Conservation (phyloP, 1,140 invertebrate genomes). For the Lamellibrachia luymesi region DNA sequence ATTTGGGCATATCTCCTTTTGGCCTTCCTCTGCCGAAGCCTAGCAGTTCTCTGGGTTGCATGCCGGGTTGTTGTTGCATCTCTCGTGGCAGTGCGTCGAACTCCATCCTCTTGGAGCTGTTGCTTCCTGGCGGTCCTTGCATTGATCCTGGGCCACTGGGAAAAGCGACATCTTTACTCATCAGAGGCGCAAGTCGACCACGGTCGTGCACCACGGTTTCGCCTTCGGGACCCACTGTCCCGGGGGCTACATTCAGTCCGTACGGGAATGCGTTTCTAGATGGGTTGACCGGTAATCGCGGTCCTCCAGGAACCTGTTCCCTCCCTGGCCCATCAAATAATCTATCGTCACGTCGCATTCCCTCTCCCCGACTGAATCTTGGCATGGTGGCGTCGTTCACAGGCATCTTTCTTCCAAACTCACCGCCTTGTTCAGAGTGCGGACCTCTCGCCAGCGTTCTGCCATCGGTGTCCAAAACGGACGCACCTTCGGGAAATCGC, state of each 20-base stretch:
- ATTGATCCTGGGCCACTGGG: not conserved
- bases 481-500: not conserved
- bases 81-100: not conserved
- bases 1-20: not conserved
- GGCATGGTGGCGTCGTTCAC: not conserved
- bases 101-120: not conserved
- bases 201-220: not conserved
- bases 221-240: not conserved
- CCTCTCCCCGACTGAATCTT: not conserved
- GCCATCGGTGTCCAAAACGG: not conserved
- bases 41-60: not conserved
- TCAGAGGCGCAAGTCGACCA: not conserved
- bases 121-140: not conserved
- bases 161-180: not conserved
- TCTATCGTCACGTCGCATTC: not conserved
- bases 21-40: not conserved
- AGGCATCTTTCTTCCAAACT: not conserved
- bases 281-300: not conserved
- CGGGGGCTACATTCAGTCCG: not conserved
- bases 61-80: not conserved
- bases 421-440: not conserved
- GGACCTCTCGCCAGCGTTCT: not conserved
- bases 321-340: not conserved
- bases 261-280: not conserved
- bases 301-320: not conserved